Evolutionary conservation across 2,797 vertebrate genomes (phyloP), one percentile per base, ranked within the genome.

Genomic region (Cyclura pinguis): DNA sequence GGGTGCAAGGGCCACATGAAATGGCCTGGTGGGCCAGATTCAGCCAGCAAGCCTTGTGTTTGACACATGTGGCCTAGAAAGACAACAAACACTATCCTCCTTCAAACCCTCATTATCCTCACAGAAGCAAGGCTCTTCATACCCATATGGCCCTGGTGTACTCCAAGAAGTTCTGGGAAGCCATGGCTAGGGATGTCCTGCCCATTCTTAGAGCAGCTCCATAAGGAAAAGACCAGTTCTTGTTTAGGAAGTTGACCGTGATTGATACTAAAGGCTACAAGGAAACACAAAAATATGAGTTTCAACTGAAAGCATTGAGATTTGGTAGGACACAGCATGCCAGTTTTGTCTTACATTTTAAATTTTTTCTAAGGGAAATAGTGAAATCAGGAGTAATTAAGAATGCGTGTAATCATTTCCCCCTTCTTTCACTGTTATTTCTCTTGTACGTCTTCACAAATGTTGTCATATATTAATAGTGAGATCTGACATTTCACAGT

Each of bases 251-350:
- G 14, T 42, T 29, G 1, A 13, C 20, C 24, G 32, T 47, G n/a
- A 47, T 14, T 32, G 24, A 59, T 47, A 6, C 2, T 27, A 14
- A 38, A 32, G 47, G 80, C 74, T 91, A 82, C 92, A 91, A 94
- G 89, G 42, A 92, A 91, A 85, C 80, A 6, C n/a, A 90, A 29
- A 73, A 85, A 76, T 64, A 90, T 72, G 85, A 93, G 38, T 78
- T 47, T 22, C 29, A 92, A 84, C 35, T 87, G 90, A 64, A 85
- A 62, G 10, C 83, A 73, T 50, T 74, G 83, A 93, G 78, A 69
- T 87, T 88, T 5, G 35, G 90, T 55, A n/a, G 47, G 47, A 73
- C 3, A 20, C 52, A 10, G 32, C 32, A 38, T 86, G 52, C 50
- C n/a, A 86, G 20, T 38, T 85, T 22, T n/a, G 9, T 77, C 67